A percentile compares a stretch with the other conserved stretches of the same genome.
These are phyloP conservation scores for Tamandua tetradactyla DNA, from an alignment of 2,797 vertebrate species.

Conservation along the genomic window DNA sequence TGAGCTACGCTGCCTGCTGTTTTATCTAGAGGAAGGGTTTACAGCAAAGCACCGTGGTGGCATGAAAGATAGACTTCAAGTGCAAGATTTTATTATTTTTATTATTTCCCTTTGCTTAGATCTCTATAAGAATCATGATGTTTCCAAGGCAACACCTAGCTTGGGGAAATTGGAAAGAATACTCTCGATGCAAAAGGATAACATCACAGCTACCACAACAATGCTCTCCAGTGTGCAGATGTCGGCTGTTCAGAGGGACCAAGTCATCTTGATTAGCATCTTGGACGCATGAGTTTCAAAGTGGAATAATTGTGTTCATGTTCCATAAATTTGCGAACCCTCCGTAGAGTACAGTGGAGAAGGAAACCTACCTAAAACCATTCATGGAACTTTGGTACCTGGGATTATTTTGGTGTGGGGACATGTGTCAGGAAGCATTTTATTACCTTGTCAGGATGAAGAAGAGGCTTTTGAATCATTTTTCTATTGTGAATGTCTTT, in stretches of 20 bases:
- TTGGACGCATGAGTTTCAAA: conserved; percentile 32
- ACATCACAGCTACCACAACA: conserved; percentile 61
- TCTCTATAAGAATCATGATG: conserved; percentile 77
- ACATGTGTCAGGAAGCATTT: neutral
- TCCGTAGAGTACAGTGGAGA: conserved; percentile 53
- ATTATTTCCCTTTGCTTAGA: conserved; percentile 78
- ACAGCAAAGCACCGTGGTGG: conserved; percentile 50
- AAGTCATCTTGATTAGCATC: conserved; percentile 43
- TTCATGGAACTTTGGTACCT: neutral
- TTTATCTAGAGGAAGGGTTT: conserved; percentile 68
- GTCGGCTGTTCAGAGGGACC: neutral
- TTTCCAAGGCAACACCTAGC: conserved; percentile 88
- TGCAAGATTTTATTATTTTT: conserved; percentile 79
- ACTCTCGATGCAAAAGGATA: conserved; percentile 54
- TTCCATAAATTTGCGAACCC: conserved; percentile 57
- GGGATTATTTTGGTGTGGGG: neutral
- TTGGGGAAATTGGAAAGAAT: conserved; percentile 83
- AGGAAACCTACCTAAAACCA: conserved; percentile 57
- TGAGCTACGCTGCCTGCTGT: neutral
- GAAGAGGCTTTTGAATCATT: neutral
- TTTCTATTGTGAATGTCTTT: neutral
- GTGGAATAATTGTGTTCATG: conserved; percentile 31
- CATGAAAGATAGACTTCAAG: conserved; percentile 68
- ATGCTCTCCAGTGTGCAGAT: neutral
- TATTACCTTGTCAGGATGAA: neutral